These are phyloP conservation scores for Ganaspis sp. DNA, from an alignment of 1,140 invertebrate genomes.

Conservation along the genomic window DNA sequence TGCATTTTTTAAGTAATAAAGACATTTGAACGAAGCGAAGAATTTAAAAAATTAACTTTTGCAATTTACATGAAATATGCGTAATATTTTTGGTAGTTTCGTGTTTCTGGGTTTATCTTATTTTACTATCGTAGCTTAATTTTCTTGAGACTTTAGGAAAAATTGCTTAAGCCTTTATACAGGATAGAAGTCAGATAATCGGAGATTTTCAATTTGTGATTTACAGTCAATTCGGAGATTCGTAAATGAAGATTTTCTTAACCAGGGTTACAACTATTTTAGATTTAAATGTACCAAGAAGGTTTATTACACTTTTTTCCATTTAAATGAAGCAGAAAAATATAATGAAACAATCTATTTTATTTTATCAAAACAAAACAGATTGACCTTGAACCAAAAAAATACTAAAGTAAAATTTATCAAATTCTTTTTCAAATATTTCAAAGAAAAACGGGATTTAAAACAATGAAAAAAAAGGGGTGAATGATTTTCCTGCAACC, in stretches of 20 bases:
- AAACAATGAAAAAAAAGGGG: neutral
- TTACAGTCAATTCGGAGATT: neutral
- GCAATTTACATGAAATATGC: neutral
- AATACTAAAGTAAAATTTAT: no score
- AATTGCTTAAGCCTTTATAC: neutral
- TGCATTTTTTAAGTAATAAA: neutral
- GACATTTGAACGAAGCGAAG: neutral
- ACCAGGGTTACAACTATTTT: neutral
- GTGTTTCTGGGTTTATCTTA: slow-evolving; percentile 23
- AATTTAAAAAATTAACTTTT: neutral
- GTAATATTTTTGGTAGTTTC: slow-evolving; percentile 8
- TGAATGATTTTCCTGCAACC: neutral
- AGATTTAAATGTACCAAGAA: no score
- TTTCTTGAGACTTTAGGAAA: neutral
- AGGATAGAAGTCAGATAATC: neutral
- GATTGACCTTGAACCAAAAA: no score
- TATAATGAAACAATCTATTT: no score
- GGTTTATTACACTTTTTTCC: no score
- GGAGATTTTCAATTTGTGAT: neutral
- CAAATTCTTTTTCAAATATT: no score
- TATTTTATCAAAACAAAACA: no score
- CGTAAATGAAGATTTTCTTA: neutral
- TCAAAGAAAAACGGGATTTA: neutral
- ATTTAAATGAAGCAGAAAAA: no score
- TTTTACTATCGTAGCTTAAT: slow-evolving; percentile 22